Evolutionary conservation across 2,888 invertebrate species (phyloP), one percentile per base, ranked within the genome.

Genomic region (Hydraecia micacea): DNA sequence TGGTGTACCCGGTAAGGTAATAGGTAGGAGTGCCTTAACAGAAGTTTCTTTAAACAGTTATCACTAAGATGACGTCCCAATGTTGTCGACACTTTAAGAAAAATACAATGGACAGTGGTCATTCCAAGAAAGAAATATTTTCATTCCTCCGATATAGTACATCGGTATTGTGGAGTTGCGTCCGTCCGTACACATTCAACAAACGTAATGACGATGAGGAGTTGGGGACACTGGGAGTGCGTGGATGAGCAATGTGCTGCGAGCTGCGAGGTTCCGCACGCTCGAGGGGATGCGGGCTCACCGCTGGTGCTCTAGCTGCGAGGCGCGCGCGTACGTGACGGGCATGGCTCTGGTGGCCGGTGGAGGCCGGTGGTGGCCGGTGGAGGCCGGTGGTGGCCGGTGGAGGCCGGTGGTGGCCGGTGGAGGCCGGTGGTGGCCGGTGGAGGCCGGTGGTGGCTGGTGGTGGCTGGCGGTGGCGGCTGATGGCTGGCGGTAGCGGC

Each of bases 291-390:
- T 85, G 75, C 81, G 32, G 80, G 88, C 93, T 92, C 90, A 94
- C 95, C 94, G 94, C 87, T 90, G 90, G 55, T 91, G 91, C 75
- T 88, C 88, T 94, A 42, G 75, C 80, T 88, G 86, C 71, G 95
- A 93, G 32, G 94, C 90, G 76, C 93, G 92, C 39, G 93, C 67
- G 87, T 94, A 94, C 77, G 92, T 93, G 79, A 94, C 91, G 46
- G 95, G 95, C 95, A 95, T 95, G 73, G 67, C 39, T 32, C 55
- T 52, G 49, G 36, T n/a, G 73, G 70, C 13, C 32, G 69, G 60
- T 7, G 36, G 36, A 3, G 28, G 49, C 67, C 3, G n/a, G n/a
- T n/a, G n/a, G n/a, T n/a, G n/a, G n/a, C n/a, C n/a, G n/a, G 3
- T 7, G 58, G 36, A 52, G 15, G 49, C 28, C 32, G 28, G 46